Conservation (phyloP, 2,113 vertebrate species). For the Oophaga pumilio region DNA sequence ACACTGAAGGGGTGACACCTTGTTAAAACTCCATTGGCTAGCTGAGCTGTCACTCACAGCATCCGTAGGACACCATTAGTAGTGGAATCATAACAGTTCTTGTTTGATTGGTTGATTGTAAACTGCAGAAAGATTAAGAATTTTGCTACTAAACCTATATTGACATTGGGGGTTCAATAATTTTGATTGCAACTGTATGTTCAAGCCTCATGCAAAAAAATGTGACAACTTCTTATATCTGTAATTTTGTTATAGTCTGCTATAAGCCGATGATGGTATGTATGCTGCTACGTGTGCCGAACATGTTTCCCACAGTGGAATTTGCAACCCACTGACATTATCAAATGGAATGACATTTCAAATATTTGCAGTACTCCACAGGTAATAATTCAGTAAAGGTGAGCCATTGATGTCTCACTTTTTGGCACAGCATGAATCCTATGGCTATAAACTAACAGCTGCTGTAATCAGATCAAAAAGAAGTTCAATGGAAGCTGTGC, state of each 20-base stretch:
- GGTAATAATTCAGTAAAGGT: slow-evolving; percentile 81
- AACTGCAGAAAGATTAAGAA: too few relatives aligned
- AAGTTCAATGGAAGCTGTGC: slow-evolving; percentile 66
- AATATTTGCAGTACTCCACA: slow-evolving; percentile 88
- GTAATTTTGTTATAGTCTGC: slow-evolving; percentile 58
- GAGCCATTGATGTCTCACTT: slow-evolving; percentile 70
- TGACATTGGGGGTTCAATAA: too few relatives aligned
- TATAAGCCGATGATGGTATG: slow-evolving; percentile 71
- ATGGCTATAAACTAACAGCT: slow-evolving; percentile 82
- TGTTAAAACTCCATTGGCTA: too few relatives aligned
- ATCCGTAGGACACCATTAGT: too few relatives aligned
- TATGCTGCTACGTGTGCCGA: slow-evolving; percentile 65
- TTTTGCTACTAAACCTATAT: too few relatives aligned
- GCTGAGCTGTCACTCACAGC: too few relatives aligned
- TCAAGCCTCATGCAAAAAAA: neutral
- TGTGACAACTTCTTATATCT: neutral
- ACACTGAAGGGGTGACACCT: too few relatives aligned
- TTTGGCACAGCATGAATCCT: slow-evolving; percentile 78
- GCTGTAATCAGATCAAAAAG: slow-evolving; percentile 80
- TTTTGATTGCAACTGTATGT: too few relatives aligned
- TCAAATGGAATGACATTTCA: slow-evolving; percentile 93
- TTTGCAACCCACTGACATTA: slow-evolving; percentile 85
- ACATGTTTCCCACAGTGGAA: slow-evolving; percentile 77
- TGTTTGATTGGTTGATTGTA: too few relatives aligned
- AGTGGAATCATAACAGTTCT: too few relatives aligned